phyloP scores from a whole-genome alignment of 2,888 invertebrate species.

The Caenorhabditis sp. region DNA sequence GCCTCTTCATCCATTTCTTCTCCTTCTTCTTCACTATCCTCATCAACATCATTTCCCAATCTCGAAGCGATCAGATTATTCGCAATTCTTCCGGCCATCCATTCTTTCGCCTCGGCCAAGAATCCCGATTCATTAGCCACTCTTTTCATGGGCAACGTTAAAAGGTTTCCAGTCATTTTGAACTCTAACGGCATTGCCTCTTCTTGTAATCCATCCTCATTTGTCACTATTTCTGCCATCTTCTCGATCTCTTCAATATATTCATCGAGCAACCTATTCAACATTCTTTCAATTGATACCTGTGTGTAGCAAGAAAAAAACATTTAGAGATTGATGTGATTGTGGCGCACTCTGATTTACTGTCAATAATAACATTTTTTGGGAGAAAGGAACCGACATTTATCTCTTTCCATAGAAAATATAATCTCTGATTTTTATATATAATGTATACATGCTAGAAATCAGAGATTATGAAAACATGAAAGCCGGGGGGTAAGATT shows the following conservation, averaged over 20 bases:
- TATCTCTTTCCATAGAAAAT: constrained; percentile 25
- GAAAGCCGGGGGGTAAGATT: no score
- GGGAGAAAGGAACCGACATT: no score
- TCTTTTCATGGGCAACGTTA: constrained; percentile 37
- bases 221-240: constrained; percentile 63
- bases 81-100: constrained; percentile 53
- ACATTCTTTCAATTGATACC: constrained; percentile 56
- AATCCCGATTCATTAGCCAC: constrained; percentile 37
- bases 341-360: background rate
- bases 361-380: no score
- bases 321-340: background rate
- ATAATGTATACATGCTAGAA: no score
- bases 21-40: constrained; percentile 35
- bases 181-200: constrained; percentile 64
- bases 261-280: constrained; percentile 59
- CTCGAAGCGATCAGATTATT: constrained; percentile 51
- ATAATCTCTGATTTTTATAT: no score
- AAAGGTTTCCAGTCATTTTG: constrained; percentile 55
- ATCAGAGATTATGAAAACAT: no score
- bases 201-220: constrained; percentile 55
- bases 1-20: constrained; percentile 25
- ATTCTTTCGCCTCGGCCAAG: constrained; percentile 47
- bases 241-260: constrained; percentile 69
- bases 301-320: constrained; percentile 19
- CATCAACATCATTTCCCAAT: constrained; percentile 35